These are phyloP conservation scores for Scaptomyza flava DNA, from an alignment of 2,888 invertebrate species.

Conservation along the genomic window DNA sequence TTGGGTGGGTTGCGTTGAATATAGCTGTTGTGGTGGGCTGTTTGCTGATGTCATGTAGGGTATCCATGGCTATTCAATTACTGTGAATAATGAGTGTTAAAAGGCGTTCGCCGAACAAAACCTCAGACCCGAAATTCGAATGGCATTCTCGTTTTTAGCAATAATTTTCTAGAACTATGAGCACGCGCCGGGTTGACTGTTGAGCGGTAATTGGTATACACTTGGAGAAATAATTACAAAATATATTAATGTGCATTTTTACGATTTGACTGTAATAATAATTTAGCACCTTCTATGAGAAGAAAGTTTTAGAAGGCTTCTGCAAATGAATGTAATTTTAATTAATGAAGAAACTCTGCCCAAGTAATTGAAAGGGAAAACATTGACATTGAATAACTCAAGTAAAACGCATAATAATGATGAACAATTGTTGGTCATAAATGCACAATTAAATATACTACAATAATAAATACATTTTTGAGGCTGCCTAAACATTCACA, in stretches of 20 bases:
- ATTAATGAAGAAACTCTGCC: neutral
- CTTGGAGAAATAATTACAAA: neutral
- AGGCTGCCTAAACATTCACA: slow-evolving; percentile 11
- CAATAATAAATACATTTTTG: slow-evolving; percentile 20
- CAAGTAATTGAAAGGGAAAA: slow-evolving; percentile 35
- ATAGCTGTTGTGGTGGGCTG: slow-evolving; percentile 7
- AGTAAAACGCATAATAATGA: slow-evolving; percentile 43
- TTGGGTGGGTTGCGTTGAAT: slow-evolving; percentile 15
- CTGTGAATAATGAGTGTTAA: slow-evolving; percentile 49
- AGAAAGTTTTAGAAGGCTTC: neutral
- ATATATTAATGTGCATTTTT: too few relatives aligned
- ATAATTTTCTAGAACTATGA: neutral
- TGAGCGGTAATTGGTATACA: slow-evolving; percentile 13
- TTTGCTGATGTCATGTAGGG: slow-evolving; percentile 46
- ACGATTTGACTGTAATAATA: too few relatives aligned
- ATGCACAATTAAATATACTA: slow-evolving; percentile 45
- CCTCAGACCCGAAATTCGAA: slow-evolving; percentile 11
- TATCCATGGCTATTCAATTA: slow-evolving; percentile 57
- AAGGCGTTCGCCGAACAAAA: slow-evolving; percentile 19
- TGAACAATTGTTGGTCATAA: slow-evolving; percentile 39
- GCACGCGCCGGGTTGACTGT: neutral
- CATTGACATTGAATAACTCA: slow-evolving; percentile 72
- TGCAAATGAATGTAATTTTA: slow-evolving; percentile 22
- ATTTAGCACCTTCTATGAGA: too few relatives aligned
- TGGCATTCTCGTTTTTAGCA: slow-evolving; percentile 18